Conservation (phyloP, 2,888 invertebrate genomes). For the Drosophila percnosoma region DNA sequence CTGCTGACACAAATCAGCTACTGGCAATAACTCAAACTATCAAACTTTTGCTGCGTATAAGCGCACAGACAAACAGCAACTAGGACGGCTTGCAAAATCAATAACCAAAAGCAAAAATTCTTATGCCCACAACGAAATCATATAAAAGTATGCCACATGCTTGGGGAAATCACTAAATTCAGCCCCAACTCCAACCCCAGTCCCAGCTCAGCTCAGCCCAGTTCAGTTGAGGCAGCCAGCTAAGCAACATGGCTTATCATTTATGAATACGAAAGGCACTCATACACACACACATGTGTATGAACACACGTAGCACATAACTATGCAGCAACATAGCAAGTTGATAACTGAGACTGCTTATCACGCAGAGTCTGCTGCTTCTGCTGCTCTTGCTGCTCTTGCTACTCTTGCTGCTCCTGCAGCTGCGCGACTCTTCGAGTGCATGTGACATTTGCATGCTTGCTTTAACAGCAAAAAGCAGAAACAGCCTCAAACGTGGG, state of each 20-base stretch:
- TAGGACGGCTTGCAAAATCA: slow-evolving; percentile 56
- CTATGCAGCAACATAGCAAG: slow-evolving; percentile 47
- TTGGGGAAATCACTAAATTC: slow-evolving; percentile 78
- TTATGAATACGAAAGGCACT: slow-evolving; percentile 54
- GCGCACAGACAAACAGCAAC: slow-evolving; percentile 1
- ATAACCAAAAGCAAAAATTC: slow-evolving; percentile 71
- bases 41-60: slow-evolving; percentile 12
- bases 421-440: slow-evolving; percentile 28
- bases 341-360: slow-evolving; percentile 78
- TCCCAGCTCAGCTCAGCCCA: slow-evolving; percentile 2
- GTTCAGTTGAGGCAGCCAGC: slow-evolving; percentile 20
- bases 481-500: slow-evolving; percentile 34
- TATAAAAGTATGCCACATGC: slow-evolving; percentile 74
- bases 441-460: slow-evolving; percentile 79
- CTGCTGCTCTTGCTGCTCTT: background rate
- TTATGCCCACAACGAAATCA: slow-evolving; percentile 65
- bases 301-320: slow-evolving; percentile 21
- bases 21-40: slow-evolving; percentile 56
- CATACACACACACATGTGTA: slow-evolving; percentile 11
- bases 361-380: slow-evolving; percentile 43
- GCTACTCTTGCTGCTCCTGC: background rate
- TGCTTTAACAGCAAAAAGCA: slow-evolving; percentile 75
- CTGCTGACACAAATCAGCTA: slow-evolving; percentile 64
- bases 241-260: slow-evolving; percentile 61
- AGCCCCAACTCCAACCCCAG: slow-evolving; percentile 2